These are phyloP conservation scores for Pristionchus exspectatus DNA, from an alignment of 2,888 invertebrate genomes.

Conservation along the genomic window DNA sequence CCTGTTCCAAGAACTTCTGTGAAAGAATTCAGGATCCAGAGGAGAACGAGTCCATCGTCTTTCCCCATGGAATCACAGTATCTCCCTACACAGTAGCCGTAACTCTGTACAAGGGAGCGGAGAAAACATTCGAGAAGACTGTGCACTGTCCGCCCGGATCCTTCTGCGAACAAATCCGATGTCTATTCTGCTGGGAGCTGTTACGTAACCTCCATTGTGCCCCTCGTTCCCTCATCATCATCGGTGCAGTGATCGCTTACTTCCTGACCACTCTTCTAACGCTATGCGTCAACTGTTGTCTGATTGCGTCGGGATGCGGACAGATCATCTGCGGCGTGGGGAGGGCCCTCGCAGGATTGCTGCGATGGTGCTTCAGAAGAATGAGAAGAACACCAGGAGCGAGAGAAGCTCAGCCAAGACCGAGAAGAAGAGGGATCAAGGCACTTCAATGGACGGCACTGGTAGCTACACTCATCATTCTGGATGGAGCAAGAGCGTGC, in stretches of 20 bases:
- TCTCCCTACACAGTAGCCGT: background rate
- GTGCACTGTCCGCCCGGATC: constrained; percentile 6
- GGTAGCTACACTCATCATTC: background rate
- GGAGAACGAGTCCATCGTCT: background rate
- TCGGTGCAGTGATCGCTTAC: background rate
- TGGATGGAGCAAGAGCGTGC: background rate
- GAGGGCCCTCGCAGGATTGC: constrained; percentile 3
- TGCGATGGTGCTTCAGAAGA: constrained; percentile 2
- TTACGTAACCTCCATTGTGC: constrained; percentile 40
- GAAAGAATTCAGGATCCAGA: background rate
- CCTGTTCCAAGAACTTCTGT: background rate
- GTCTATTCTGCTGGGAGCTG: background rate
- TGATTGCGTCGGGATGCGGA: background rate
- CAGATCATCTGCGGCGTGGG: background rate
- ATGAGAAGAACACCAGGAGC: background rate
- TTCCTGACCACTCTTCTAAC: background rate
- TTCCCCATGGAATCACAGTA: background rate
- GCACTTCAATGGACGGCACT: background rate
- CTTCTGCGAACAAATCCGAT: constrained; percentile 50
- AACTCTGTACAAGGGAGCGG: background rate
- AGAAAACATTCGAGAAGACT: background rate
- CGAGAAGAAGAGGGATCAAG: background rate
- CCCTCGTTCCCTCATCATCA: background rate
- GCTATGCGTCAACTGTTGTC: background rate
- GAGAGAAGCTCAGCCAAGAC: background rate